Conservation (phyloP, 2,797 vertebrate species). For the Sphenodon punctatus region DNA sequence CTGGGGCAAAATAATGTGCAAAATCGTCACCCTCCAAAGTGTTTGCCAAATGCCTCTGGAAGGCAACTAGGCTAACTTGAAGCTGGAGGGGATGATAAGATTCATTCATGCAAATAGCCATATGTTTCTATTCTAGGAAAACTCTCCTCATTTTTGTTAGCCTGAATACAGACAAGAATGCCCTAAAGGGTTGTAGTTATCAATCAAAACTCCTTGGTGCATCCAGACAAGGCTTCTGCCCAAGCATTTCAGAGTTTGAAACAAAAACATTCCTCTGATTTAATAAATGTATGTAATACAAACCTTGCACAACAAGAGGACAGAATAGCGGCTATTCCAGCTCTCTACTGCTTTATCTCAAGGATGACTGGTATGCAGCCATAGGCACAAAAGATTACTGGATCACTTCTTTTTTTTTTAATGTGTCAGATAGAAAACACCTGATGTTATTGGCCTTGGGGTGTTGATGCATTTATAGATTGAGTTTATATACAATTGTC, state of each 20-base stretch:
- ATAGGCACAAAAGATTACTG: background rate
- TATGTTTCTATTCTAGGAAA: accelerated
- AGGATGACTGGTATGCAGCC: background rate
- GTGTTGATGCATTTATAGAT: background rate
- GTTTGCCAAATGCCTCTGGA: background rate
- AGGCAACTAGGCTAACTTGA: background rate
- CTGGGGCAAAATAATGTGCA: slow-evolving; percentile 60
- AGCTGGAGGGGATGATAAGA: background rate
- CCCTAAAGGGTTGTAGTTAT: background rate
- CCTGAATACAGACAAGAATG: background rate
- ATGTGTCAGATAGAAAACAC: background rate
- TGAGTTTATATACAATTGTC: background rate
- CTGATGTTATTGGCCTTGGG: no score
- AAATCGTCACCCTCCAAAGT: slow-evolving; percentile 33
- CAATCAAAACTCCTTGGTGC: background rate
- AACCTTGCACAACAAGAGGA: background rate
- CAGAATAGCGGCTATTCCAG: background rate
- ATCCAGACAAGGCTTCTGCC: background rate
- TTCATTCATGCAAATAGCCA: background rate
- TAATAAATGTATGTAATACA: background rate
- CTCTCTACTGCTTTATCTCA: background rate
- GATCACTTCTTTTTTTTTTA: background rate
- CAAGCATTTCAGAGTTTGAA: background rate
- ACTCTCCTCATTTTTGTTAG: background rate
- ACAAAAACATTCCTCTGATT: background rate